Percentiles rank a stretch among this genome's conserved stretches.
Evolutionary conservation across 2,797 vertebrate species (phyloP).

Genomic region (Momotus momota): DNA sequence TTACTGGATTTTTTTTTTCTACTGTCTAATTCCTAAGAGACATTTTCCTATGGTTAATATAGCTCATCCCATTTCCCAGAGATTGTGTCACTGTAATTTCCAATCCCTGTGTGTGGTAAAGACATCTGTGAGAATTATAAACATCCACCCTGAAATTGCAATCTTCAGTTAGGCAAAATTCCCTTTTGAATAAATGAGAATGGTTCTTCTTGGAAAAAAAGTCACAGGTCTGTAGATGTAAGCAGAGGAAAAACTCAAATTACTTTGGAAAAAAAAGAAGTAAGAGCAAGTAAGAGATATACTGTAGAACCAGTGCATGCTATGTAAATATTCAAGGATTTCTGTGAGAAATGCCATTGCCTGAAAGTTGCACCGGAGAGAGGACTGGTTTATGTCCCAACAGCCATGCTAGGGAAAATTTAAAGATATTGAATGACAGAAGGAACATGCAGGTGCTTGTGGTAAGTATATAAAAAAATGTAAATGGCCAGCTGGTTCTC

Average conservation of each 20-base stretch:
- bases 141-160: background rate
- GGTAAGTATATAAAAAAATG: background rate
- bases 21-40: background rate
- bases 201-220: background rate
- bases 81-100: conserved; percentile 23
- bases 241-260: background rate
- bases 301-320: background rate
- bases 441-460: background rate
- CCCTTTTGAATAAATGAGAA: background rate
- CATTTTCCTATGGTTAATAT: background rate
- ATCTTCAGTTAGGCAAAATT: background rate
- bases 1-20: background rate
- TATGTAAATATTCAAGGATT: background rate
- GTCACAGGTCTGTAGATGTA: background rate
- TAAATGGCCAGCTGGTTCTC: background rate
- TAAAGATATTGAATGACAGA: background rate
- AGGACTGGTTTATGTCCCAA: background rate
- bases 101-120: background rate
- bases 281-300: background rate
- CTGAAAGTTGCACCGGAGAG: background rate
- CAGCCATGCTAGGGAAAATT: background rate
- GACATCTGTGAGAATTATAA: conserved; percentile 31
- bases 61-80: conserved; percentile 20
- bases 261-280: background rate
- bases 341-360: background rate